phyloP scores from a whole-genome alignment of 2,797 vertebrate genomes.

The Allochrocebus solatus region DNA sequence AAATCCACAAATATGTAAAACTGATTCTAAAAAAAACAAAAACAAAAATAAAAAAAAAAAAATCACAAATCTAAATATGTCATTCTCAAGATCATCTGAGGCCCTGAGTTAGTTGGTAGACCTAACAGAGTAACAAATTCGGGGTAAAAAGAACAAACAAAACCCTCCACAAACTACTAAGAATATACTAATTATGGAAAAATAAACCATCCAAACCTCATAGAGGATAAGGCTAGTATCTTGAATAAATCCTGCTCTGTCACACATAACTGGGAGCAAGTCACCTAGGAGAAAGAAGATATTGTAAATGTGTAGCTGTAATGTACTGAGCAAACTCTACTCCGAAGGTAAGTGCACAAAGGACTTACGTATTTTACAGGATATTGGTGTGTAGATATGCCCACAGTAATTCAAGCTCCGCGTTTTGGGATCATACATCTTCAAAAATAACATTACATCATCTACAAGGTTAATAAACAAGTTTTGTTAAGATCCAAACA shows the following conservation, averaged over 20 bases:
- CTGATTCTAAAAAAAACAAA: not conserved
- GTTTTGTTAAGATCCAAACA: not conserved
- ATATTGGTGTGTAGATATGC: slow-evolving; percentile 99
- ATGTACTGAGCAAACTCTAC: rapidly evolving
- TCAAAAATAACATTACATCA: slow-evolving; percentile 99
- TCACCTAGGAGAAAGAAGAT: slow-evolving; percentile 89
- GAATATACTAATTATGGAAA: not conserved
- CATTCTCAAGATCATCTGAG: not conserved
- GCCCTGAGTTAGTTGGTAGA: not conserved
- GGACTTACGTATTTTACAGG: slow-evolving; percentile 99
- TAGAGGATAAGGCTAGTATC: slow-evolving; percentile 99
- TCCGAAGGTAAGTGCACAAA: rapidly evolving
- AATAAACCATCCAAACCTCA: slow-evolving; percentile 89
- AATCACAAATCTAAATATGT: not conserved
- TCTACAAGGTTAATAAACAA: slow-evolving; percentile 85
- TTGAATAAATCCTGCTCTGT: slow-evolving; percentile 99
- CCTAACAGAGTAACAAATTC: not conserved
- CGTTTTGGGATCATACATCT: slow-evolving; percentile 99
- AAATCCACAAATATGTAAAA: not conserved
- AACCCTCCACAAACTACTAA: not conserved
- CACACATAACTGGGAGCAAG: slow-evolving; percentile 99
- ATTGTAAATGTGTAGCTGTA: not conserved
- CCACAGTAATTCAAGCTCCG: slow-evolving; percentile 99
- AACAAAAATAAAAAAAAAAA: not conserved
- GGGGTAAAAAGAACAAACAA: not conserved